Conservation (phyloP, 2,797 vertebrate genomes). For the Schizothorax lantsangensis region DNA sequence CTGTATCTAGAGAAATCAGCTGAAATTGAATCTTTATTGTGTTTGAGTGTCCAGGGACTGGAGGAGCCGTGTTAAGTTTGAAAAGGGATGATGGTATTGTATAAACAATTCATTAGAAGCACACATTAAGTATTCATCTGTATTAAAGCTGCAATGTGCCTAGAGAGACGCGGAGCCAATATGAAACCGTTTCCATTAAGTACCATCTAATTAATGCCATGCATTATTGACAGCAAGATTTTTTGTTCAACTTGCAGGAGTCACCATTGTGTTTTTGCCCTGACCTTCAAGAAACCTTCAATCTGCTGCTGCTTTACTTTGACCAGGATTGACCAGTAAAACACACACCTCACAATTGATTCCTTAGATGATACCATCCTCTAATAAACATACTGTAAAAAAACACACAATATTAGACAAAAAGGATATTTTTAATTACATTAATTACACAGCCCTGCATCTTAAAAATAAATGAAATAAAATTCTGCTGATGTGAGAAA, state of each 20-base stretch:
- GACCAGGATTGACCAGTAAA: slow-evolving; percentile 54
- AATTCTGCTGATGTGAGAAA: background rate
- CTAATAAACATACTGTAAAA: background rate
- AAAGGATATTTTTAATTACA: background rate
- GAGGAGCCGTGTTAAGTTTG: slow-evolving; percentile 63
- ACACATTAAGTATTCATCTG: slow-evolving; percentile 77
- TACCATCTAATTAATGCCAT: slow-evolving; percentile 75
- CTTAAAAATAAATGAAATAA: background rate
- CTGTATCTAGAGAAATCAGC: slow-evolving; percentile 42
- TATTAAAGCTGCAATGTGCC: slow-evolving; percentile 79
- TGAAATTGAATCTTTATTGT: slow-evolving; percentile 39
- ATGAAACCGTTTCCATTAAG: slow-evolving; percentile 78
- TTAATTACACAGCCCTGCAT: background rate
- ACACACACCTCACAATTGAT: background rate
- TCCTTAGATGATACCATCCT: background rate
- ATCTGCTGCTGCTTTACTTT: slow-evolving; percentile 55
- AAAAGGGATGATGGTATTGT: slow-evolving; percentile 72
- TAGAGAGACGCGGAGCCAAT: slow-evolving; percentile 69
- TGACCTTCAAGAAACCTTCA: slow-evolving; percentile 75
- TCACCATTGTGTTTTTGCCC: slow-evolving; percentile 61
- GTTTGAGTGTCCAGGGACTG: slow-evolving; percentile 40
- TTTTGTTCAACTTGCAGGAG: slow-evolving; percentile 71
- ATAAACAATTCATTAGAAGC: slow-evolving; percentile 78
- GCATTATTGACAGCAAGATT: slow-evolving; percentile 77
- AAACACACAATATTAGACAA: background rate